A percentile compares a stretch with the other conserved stretches of the same genome.
phyloP scores from a whole-genome alignment of 2,113 vertebrate genomes.

The Empidonax traillii region DNA sequence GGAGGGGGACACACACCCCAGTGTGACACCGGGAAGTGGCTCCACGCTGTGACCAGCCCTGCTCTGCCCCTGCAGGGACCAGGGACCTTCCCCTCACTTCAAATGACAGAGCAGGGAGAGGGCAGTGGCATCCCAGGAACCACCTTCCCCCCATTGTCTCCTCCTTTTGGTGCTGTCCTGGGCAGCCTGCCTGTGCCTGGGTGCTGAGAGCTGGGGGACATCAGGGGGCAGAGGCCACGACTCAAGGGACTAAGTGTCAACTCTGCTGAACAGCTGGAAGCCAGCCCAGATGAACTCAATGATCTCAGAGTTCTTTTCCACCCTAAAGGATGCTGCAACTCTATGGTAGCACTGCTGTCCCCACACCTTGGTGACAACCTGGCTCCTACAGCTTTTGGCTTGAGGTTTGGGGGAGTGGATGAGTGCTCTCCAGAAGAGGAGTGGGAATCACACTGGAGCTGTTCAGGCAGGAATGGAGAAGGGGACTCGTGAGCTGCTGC shows the following conservation, averaged over 20 bases:
- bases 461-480: background rate
- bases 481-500: background rate
- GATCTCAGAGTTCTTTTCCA: background rate
- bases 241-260: background rate
- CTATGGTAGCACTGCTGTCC: background rate
- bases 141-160: accelerated
- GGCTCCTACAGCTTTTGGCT: background rate
- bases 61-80: background rate
- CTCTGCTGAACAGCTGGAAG: background rate
- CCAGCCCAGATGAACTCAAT: background rate
- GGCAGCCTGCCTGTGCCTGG: background rate
- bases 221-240: accelerated
- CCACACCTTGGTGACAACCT: background rate
- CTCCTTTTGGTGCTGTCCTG: background rate
- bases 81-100: background rate
- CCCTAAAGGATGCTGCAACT: background rate
- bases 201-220: background rate
- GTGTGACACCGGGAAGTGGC: accelerated
- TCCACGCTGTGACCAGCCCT: accelerated
- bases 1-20: accelerated
- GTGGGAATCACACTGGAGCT: background rate
- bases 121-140: background rate
- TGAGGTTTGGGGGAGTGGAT: background rate
- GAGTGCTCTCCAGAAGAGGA: background rate
- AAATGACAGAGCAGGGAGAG: background rate